phyloP scores from a whole-genome alignment of 2,888 invertebrate species.

The Eupithecia dodoneata region DNA sequence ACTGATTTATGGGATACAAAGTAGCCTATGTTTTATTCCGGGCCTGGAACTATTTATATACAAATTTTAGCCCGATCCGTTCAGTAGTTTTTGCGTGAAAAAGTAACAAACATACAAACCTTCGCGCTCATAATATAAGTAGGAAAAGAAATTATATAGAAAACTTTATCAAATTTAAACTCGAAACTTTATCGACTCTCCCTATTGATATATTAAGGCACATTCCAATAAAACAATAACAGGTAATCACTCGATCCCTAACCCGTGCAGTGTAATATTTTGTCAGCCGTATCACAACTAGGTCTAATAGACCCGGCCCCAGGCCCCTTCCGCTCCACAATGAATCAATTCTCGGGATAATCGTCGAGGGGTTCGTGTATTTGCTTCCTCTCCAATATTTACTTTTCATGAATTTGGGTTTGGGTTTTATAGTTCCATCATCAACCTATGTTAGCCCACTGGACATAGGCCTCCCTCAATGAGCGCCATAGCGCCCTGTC shows the following conservation, averaged over 20 bases:
- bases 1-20: too few species aligned
- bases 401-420: neutral
- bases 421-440: neutral
- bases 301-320: conserved; percentile 62
- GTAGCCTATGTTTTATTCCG: too few species aligned
- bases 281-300: conserved; percentile 69
- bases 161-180: neutral
- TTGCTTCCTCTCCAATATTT: conserved; percentile 31
- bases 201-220: neutral
- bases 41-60: too few species aligned
- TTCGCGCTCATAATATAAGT: too few species aligned
- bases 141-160: too few species aligned
- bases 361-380: conserved; percentile 21
- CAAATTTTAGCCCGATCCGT: too few species aligned
- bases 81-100: too few species aligned
- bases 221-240: conserved; percentile 33
- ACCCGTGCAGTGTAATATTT: conserved; percentile 63
- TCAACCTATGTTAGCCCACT: too few species aligned
- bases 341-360: conserved; percentile 45
- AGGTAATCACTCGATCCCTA: conserved; percentile 50
- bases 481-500: too few species aligned
- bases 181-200: neutral
- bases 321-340: conserved; percentile 60
- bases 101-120: too few species aligned
- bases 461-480: too few species aligned